phyloP scores from a whole-genome alignment of 2,113 vertebrate genomes.

The Bungarus multicinctus region DNA sequence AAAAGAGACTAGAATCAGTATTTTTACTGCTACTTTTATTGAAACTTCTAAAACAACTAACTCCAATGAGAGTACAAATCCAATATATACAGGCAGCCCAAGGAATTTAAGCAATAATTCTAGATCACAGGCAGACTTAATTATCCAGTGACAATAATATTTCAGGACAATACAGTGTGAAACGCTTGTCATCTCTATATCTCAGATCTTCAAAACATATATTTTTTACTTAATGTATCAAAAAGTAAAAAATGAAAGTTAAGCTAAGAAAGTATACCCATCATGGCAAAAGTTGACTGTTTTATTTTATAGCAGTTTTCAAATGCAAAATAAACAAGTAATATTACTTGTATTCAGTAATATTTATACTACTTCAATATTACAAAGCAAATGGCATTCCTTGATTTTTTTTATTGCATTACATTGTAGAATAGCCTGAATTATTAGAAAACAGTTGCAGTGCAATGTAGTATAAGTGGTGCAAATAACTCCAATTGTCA shows the following conservation, averaged over 20 bases:
- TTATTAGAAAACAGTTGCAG: background rate
- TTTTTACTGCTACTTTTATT: background rate
- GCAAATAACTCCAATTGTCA: background rate
- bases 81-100: background rate
- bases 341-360: background rate
- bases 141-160: background rate
- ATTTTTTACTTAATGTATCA: slow-evolving; percentile 34
- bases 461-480: background rate
- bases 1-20: background rate
- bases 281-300: slow-evolving; percentile 40
- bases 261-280: slow-evolving; percentile 44
- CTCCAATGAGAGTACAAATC: background rate
- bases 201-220: slow-evolving; percentile 23
- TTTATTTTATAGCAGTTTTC: background rate
- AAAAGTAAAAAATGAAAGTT: slow-evolving; percentile 46
- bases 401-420: background rate
- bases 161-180: background rate
- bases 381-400: background rate
- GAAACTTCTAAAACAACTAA: background rate
- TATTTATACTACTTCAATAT: background rate
- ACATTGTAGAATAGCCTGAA: background rate
- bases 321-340: background rate
- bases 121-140: background rate
- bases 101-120: background rate
- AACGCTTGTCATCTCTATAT: slow-evolving; percentile 57